phyloP scores from a whole-genome alignment of 2,113 vertebrate species.

The Forbesichthys agassizii region DNA sequence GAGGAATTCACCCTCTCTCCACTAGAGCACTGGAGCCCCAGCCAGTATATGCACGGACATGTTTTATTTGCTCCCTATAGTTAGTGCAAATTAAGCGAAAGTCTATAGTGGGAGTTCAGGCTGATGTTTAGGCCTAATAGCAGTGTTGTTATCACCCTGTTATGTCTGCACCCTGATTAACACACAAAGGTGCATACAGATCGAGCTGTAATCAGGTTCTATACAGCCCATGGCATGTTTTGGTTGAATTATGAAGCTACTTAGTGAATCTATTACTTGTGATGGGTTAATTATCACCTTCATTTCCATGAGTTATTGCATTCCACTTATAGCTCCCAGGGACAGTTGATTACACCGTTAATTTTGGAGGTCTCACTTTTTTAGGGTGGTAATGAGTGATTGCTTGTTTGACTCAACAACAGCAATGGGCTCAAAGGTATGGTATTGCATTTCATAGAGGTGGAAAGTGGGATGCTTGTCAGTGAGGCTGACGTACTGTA shows the following conservation, averaged over 20 bases:
- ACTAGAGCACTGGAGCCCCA: constrained; percentile 38
- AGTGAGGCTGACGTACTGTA: constrained; percentile 26
- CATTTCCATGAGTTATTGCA: constrained; percentile 38
- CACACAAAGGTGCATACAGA: not conserved
- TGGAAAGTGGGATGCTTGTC: not conserved
- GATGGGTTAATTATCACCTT: constrained; percentile 55
- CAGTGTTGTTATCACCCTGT: constrained; percentile 24
- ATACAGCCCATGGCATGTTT: not conserved
- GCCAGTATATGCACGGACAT: constrained; percentile 59
- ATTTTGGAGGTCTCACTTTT: constrained; percentile 56
- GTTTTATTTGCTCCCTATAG: constrained; percentile 54
- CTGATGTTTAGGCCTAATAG: constrained; percentile 1
- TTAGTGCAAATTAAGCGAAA: constrained; percentile 58
- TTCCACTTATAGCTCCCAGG: constrained; percentile 37
- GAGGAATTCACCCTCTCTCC: constrained; percentile 46
- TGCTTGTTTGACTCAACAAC: constrained; percentile 24
- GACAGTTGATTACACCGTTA: constrained; percentile 47
- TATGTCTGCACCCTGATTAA: not conserved
- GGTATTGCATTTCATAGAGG: constrained; percentile 19
- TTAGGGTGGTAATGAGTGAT: constrained; percentile 57
- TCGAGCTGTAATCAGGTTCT: constrained; percentile 11
- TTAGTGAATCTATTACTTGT: constrained; percentile 46
- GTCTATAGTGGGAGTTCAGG: constrained; percentile 18
- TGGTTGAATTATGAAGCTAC: constrained; percentile 25
- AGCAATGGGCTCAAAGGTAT: constrained; percentile 28